These are phyloP conservation scores for Limnodromus scolopaceus DNA, from an alignment of 2,797 vertebrate genomes.

Conservation along the genomic window DNA sequence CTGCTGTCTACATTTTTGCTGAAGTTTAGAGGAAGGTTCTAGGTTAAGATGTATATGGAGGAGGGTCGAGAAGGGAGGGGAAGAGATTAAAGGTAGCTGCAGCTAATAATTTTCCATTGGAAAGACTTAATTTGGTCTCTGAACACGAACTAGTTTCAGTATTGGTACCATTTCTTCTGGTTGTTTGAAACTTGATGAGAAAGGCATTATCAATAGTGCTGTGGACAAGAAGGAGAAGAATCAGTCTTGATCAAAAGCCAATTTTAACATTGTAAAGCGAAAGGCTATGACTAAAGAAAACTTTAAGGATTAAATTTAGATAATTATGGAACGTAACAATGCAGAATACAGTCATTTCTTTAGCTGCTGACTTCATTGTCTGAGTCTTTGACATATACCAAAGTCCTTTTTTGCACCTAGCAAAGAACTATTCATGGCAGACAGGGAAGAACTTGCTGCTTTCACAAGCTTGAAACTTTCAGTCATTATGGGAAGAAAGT, in stretches of 20 bases:
- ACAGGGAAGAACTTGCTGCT: background rate
- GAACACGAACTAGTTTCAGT: background rate
- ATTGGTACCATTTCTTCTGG: background rate
- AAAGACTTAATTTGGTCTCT: background rate
- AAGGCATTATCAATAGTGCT: background rate
- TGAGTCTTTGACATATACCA: background rate
- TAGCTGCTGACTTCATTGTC: background rate
- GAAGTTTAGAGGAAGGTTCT: background rate
- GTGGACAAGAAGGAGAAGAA: background rate
- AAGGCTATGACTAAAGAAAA: background rate
- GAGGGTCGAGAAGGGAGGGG: background rate
- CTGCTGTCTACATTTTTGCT: background rate
- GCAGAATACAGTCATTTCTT: slow-evolving; percentile 14
- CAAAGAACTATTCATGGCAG: background rate
- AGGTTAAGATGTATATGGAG: background rate
- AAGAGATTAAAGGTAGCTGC: background rate
- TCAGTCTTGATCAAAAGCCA: background rate
- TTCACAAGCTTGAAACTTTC: background rate
- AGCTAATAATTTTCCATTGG: background rate
- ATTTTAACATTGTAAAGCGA: background rate
- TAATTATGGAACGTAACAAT: background rate
- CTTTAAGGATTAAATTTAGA: background rate
- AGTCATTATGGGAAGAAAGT: background rate
- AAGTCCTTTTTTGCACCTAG: background rate
- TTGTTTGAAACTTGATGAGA: background rate